Base-by-base conservation (phyloP, 2,113 vertebrate genomes). In the Uria lomvia region DNA sequence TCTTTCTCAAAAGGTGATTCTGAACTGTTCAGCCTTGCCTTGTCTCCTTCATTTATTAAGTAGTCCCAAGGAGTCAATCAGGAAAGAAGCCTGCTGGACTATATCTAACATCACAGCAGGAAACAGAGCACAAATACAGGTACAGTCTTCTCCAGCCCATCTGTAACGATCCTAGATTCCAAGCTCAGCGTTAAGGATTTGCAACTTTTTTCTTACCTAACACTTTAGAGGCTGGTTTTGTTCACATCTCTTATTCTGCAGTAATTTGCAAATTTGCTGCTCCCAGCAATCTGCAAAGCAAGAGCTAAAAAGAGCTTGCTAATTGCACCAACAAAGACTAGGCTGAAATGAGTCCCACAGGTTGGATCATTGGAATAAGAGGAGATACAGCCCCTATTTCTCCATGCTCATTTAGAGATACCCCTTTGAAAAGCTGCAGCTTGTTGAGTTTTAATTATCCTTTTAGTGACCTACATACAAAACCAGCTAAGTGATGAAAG, bases 51-150 rank as follows among this genome's bases (percentile, higher is more conserved):
- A 99, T 96, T 98, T 99, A 49, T 97, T 99, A 96, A 99, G 99
- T 95, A 99, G 99, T 26, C 99, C 99, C 92, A 99, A 99, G 97
- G 99, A 99, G 90, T 99, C 99, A 43, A 99, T 99, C 91, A 98
- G 99, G 91, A 99, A 99, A 97, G 99, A 99, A 97, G 99, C 99
- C 4, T 99, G 99, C 96, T 99, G 99, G 99, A 99, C 99, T 85
- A 99, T 99, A 97, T 99, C 99, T 45, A 99, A 99, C 91, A 99
- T 99, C 98, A 99, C 99, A 53, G 99, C 99, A 72, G 99, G 99
- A 81, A 99, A 99, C 98, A 97, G 99, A 97, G 99, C 98, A 87
- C 99, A 99, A 67, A 99, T 99, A 97, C 99, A 99, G 99, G 99
- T 99, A 98, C 26, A 19, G 60, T 15, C 20, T 43, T 21, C 68